Base-by-base conservation (phyloP, 92 coral and sea anemone genomes). In the Zoanthus sociatus region DNA sequence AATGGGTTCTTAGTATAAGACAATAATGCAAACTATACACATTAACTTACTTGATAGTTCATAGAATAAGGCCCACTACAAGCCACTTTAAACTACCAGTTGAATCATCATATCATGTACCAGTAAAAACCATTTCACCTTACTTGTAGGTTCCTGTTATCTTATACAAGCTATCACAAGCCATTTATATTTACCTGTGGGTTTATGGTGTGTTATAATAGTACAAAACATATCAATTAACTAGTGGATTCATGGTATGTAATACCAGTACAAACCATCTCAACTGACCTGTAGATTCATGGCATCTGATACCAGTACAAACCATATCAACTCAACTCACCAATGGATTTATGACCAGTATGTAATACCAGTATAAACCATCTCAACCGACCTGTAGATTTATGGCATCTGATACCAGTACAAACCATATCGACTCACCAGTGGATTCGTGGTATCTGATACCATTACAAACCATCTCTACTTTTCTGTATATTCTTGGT, bases 141-240 rank as follows among this genome's bases (percentile, higher is more conserved):
- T 47, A 76, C 79, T 44, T 50, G 82, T 26, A n/a, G 82, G 68
- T 77, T 77, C 48, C 7, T 54, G 82, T 20, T 69, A 69, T 26
- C 45, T 30, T 8, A 69, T 15, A 8, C 97, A 98, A 63, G 89
- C 99, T 26, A 26, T 26, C 67, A 16, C 99, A 93, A 44, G 95
- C 93, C 15, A 37, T 37, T 2, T 37, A 0, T 0, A 37, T 4
- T 37, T 1, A 37, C 55, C 12, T 3, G 7, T 1, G 1, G 11
- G 1, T 50, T 50, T 5, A 11, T 0, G 12, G 1, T 3, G 1
- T 11, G 1, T 50, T 6, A 16, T 71, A 9, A 7, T 16, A 26
- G 76, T 37, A 26, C 5, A 15, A 4, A 69, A 12, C 16, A 26
- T 45, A 15, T 45, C 45, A 42, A 44, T 30, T 73, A n/a, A 76